Conservation (phyloP, 92 coral and sea anemone genomes). For the Pocillopora grandis region DNA sequence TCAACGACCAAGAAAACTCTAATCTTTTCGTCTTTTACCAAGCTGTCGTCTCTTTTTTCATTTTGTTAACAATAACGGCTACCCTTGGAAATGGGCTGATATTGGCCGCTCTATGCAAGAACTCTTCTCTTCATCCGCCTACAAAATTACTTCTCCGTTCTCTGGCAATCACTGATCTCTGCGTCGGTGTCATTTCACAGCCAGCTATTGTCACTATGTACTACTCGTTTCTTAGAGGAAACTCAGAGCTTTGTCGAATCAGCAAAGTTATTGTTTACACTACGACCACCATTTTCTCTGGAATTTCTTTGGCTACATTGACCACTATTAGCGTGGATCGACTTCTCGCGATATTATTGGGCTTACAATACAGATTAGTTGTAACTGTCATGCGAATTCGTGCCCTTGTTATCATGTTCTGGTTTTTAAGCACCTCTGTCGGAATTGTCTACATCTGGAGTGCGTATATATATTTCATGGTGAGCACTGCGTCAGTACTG, state of each 20-base stretch:
- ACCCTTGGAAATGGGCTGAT: slow-evolving; percentile 13
- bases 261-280: neutral
- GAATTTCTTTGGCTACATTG: slow-evolving; percentile 20
- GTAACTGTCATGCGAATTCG: slow-evolving; percentile 34
- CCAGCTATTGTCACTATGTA: neutral
- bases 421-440: slow-evolving; percentile 18
- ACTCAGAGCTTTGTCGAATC: slow-evolving; percentile 6
- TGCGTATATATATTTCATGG: neutral
- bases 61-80: slow-evolving; percentile 18
- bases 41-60: slow-evolving; percentile 8
- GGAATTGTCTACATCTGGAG: neutral
- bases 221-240: neutral
- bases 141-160: slow-evolving; percentile 25
- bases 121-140: slow-evolving; percentile 20
- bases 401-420: slow-evolving; percentile 2
- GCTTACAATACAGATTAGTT: slow-evolving; percentile 20
- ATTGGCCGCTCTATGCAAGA: slow-evolving; percentile 10
- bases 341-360: slow-evolving; percentile 20
- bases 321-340: slow-evolving; percentile 34
- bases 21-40: slow-evolving; percentile 3
- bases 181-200: slow-evolving; percentile 24
- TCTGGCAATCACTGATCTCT: slow-evolving; percentile 25
- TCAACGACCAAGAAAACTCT: neutral
- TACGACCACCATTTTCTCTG: slow-evolving; percentile 11
- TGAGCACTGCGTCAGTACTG: neutral